Percentiles rank a stretch among this genome's conserved stretches.
phyloP scores from a whole-genome alignment of 2,797 vertebrate species.

The Sebastes jordani region DNA sequence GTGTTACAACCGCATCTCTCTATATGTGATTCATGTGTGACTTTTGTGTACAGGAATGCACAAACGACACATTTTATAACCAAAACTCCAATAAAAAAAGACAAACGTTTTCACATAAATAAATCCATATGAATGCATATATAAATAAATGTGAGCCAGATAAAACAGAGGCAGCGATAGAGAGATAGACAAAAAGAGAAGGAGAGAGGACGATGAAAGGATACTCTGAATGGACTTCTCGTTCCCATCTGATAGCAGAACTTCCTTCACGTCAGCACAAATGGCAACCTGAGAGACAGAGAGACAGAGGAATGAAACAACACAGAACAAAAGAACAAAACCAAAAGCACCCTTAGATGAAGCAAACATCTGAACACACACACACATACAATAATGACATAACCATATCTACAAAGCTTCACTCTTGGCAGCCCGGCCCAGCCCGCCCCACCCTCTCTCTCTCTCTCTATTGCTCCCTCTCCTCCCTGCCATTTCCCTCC shows the following conservation, averaged over 20 bases:
- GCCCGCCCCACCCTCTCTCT: constrained; percentile 52
- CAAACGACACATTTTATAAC: background rate
- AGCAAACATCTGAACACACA: constrained; percentile 63
- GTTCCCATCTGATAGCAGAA: constrained; percentile 99
- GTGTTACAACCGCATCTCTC: background rate
- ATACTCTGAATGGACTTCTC: constrained; percentile 99
- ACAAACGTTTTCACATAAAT: constrained; percentile 18
- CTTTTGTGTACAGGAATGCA: background rate
- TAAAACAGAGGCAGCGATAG: constrained; percentile 28
- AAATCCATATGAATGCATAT: constrained; percentile 18
- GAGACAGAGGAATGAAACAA: constrained; percentile 77
- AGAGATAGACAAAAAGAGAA: constrained; percentile 34
- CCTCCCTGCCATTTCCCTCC: constrained; percentile 64
- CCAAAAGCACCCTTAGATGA: constrained; percentile 67
- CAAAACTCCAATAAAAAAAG: background rate
- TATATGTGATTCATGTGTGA: background rate
- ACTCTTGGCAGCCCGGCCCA: constrained; percentile 57
- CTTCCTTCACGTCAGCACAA: constrained; percentile 99
- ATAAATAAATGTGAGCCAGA: constrained; percentile 48
- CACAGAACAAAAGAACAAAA: constrained; percentile 72
- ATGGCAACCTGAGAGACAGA: constrained; percentile 93
- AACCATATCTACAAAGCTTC: constrained; percentile 76
- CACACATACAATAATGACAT: constrained; percentile 75
- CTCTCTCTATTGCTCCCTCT: constrained; percentile 67
- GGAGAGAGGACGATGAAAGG: constrained; percentile 82